These are phyloP conservation scores for Eurytoma adleriae DNA, from an alignment of 2,888 invertebrate species.

Conservation along the genomic window DNA sequence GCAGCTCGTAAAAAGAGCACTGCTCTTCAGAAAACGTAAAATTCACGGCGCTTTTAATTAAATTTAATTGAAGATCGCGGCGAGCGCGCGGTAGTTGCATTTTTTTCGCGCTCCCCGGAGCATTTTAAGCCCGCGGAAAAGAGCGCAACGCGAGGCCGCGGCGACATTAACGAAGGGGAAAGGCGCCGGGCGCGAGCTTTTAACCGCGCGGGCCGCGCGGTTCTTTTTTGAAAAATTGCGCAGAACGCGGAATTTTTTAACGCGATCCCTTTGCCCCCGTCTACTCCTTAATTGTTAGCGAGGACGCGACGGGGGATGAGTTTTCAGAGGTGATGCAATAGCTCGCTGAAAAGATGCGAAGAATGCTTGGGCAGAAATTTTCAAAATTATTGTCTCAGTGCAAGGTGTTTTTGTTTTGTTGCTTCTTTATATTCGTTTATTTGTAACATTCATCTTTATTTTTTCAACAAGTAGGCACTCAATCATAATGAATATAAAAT, in stretches of 20 bases:
- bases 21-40: not conserved
- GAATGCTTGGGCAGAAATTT: too few relatives aligned
- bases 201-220: not conserved
- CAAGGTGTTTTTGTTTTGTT: not conserved
- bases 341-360: too few relatives aligned
- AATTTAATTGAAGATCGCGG: constrained; percentile 51
- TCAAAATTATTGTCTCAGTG: too few relatives aligned
- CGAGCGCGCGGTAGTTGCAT: constrained; percentile 11
- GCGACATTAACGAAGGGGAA: constrained; percentile 40
- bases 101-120: not conserved
- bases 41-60: constrained; percentile 34
- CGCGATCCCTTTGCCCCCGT: constrained; percentile 32
- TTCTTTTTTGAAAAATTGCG: constrained; percentile 50
- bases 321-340: not conserved
- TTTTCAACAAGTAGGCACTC: too few relatives aligned
- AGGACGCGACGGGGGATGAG: not conserved
- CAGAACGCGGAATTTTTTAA: constrained; percentile 57
- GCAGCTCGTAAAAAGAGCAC: not conserved
- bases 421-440: not conserved
- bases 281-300: constrained; percentile 40
- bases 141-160: constrained; percentile 1
- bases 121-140: constrained; percentile 17
- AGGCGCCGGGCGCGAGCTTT: not conserved
- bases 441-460: too few relatives aligned
- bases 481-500: too few relatives aligned